Evolutionary conservation across 2,888 invertebrate species (phyloP), one percentile per base, ranked within the genome.

Genomic region (Apodemia duryi): DNA sequence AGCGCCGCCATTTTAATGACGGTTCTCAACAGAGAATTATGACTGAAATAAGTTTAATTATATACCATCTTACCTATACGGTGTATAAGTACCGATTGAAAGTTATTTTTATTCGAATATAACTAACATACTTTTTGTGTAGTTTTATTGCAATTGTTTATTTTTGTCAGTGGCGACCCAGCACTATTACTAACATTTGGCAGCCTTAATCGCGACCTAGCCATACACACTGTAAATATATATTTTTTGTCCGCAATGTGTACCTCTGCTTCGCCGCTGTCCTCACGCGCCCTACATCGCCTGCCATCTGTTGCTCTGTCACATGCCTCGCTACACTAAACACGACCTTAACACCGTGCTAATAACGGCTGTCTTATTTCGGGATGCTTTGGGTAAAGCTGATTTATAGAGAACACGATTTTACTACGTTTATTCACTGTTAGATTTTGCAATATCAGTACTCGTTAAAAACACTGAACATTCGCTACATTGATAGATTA

Each of bases 281-380:
- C 85, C 86, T 82, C 82, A 77, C 81, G 84, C 85, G 80, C 85
- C 82, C 78, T 82, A 86, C 84, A 85, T 86, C 84, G 88, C 88
- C 88, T 88, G 86, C 86, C 87, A 83, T 81, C 70, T 82, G 81
- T 84, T 81, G 86, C 86, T 85, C 82, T 83, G 81, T 84, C 88
- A 88, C 88, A 81, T 80, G 88, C 88, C 89, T 89, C 83, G 88
- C 88, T 84, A 89, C 86, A 86, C 88, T 86, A 85, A 88, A 89
- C 82, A 82, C 81, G 79, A 83, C 80, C 78, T 75, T 87, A 86
- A 86, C 83, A 81, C 85, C 78, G 78, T 70, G 83, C 82, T 83
- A 78, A 75, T 82, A 82, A 82, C 78, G 80, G 77, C 78, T 71
- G n/a, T 21, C 7, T 51, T 46, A 46, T 78, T 51, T 61, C 61